Conservation (phyloP, 2,113 vertebrate genomes). For the Azemiops feae region DNA sequence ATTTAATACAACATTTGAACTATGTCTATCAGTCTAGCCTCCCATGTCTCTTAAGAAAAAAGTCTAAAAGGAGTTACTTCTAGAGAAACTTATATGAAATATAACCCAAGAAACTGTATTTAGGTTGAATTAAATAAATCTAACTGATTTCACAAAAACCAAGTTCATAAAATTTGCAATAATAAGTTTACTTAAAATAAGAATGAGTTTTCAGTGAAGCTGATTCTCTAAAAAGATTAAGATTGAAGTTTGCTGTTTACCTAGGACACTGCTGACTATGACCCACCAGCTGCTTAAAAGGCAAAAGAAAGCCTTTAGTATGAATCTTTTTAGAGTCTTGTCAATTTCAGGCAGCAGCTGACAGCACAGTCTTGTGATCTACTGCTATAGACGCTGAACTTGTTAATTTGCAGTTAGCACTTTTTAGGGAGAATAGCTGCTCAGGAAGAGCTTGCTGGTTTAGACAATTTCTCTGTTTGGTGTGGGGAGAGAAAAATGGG, state of each 20-base stretch:
- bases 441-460: background rate
- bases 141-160: background rate
- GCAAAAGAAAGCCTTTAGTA: background rate
- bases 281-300: background rate
- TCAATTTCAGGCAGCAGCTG: background rate
- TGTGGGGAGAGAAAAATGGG: background rate
- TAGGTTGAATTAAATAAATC: background rate
- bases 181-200: background rate
- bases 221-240: background rate
- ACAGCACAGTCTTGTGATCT: background rate
- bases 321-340: background rate
- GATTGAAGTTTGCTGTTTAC: background rate
- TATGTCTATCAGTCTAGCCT: background rate
- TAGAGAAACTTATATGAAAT: background rate
- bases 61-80: background rate
- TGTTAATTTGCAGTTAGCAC: background rate
- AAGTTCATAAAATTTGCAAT: background rate
- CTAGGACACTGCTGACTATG: background rate
- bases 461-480: background rate
- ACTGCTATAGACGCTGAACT: background rate
- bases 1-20: background rate
- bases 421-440: background rate
- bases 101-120: background rate
- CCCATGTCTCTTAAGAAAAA: background rate
- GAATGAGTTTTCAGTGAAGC: background rate